Evolutionary conservation across 2,888 invertebrate species (phyloP).

Genomic region (Tanytarsus gracilentus): DNA sequence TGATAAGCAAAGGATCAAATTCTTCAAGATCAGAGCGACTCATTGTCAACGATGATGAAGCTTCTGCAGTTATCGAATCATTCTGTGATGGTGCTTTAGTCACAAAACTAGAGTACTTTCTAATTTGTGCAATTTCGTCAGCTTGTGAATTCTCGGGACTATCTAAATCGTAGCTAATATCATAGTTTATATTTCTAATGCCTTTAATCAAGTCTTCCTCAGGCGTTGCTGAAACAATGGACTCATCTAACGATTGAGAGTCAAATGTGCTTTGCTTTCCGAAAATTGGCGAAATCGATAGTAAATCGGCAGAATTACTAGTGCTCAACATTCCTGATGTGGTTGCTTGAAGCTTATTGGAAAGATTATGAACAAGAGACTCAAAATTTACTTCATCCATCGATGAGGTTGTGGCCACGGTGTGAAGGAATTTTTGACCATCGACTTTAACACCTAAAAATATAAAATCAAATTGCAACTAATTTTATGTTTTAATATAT

Average conservation of each 20-base stretch:
- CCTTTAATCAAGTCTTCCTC: constrained; percentile 48
- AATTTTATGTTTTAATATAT: too few relatives aligned
- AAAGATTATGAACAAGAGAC: constrained; percentile 7
- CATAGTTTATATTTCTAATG: constrained; percentile 62
- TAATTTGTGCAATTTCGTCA: constrained; percentile 44
- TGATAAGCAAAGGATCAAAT: constrained; percentile 40
- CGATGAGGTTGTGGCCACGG: neutral
- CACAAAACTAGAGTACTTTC: constrained; percentile 6
- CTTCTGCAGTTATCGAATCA: constrained; percentile 37
- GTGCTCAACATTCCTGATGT: constrained; percentile 30
- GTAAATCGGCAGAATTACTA: constrained; percentile 44
- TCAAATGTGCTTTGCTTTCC: constrained; percentile 46
- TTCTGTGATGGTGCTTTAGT: neutral
- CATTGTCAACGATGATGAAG: constrained; percentile 48
- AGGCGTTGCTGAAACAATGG: constrained; percentile 42
- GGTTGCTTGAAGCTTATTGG: neutral
- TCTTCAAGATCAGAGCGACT: constrained; percentile 41
- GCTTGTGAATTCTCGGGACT: constrained; percentile 63
- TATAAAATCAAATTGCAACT: too few relatives aligned
- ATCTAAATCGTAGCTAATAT: constrained; percentile 53
- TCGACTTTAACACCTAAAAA: too few relatives aligned
- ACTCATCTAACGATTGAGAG: constrained; percentile 50
- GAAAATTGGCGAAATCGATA: constrained; percentile 51
- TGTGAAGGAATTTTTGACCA: neutral
- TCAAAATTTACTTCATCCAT: constrained; percentile 19